Conservation (phyloP, 2,888 invertebrate species). For the Phanerotoma sp. region DNA sequence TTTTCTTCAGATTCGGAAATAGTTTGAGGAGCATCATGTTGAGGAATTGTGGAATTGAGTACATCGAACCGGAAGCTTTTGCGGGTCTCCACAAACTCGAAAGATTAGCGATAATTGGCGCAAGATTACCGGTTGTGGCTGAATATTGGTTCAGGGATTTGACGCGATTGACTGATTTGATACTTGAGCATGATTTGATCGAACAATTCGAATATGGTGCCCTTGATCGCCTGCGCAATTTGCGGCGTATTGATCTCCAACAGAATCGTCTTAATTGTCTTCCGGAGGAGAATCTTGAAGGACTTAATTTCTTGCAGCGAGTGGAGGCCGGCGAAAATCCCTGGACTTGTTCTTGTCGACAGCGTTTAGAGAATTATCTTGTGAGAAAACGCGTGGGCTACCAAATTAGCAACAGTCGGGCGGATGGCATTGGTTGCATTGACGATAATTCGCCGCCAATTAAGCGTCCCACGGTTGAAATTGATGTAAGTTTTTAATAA, state of each 20-base stretch:
- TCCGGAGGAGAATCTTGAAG: conserved; percentile 28
- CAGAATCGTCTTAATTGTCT: conserved; percentile 40
- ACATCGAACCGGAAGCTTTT: conserved; percentile 42
- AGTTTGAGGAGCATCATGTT: conserved; percentile 41
- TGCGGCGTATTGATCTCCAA: conserved; percentile 37
- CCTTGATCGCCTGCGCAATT: conserved; percentile 32
- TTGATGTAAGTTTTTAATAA: conserved; percentile 29
- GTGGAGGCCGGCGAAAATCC: conserved; percentile 40
- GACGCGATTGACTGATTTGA: conserved; percentile 35
- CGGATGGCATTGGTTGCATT: conserved; percentile 23
- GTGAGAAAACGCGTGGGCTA: conserved; percentile 35
- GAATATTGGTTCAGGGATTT: conserved; percentile 44
- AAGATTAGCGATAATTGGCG: conserved; percentile 38
- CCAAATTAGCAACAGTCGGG: conserved; percentile 34
- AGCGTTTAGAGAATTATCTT: conserved; percentile 33
- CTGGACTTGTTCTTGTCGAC: conserved; percentile 40
- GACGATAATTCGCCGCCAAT: conserved; percentile 16
- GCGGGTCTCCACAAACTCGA: conserved; percentile 44
- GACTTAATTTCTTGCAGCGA: conserved; percentile 34
- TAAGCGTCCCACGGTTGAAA: conserved; percentile 5
- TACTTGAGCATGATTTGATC: conserved; percentile 37
- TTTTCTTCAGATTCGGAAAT: conserved; percentile 47
- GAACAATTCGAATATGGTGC: conserved; percentile 35
- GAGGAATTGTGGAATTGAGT: conserved; percentile 35
- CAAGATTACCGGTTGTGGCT: conserved; percentile 31